Conservation (phyloP, 2,888 invertebrate genomes). For the Orthosia cruda region DNA sequence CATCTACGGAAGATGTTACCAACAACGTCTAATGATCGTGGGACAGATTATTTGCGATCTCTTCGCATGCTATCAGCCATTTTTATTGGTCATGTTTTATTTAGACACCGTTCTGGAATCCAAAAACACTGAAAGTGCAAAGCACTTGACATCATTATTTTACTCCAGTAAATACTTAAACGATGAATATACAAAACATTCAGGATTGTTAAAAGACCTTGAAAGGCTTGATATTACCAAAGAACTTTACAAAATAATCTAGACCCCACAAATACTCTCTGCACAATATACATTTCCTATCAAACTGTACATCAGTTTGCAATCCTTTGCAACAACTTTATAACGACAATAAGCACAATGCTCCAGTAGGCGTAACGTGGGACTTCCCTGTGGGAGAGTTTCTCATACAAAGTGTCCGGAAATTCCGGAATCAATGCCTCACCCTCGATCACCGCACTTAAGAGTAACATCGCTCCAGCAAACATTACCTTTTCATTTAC, state of each 20-base stretch:
- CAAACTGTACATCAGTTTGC: neutral
- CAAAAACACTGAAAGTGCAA: no score
- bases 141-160: neutral
- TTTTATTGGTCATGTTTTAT: neutral
- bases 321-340: no score
- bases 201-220: neutral
- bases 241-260: neutral
- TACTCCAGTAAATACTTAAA: neutral
- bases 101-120: neutral
- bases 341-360: no score
- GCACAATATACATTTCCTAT: neutral
- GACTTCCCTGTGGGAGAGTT: no score
- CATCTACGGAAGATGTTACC: no score
- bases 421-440: no score
- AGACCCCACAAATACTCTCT: neutral
- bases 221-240: neutral
- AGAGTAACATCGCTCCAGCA: no score
- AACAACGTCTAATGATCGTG: neutral
- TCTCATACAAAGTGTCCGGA: no score
- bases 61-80: constrained; percentile 1
- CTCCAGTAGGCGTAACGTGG: no score
- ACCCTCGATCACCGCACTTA: no score
- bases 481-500: no score
- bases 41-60: constrained; percentile 29
- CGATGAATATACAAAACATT: neutral